Evolutionary conservation across 2,113 vertebrate species (phyloP).

Genomic region (Trogon melanurus): DNA sequence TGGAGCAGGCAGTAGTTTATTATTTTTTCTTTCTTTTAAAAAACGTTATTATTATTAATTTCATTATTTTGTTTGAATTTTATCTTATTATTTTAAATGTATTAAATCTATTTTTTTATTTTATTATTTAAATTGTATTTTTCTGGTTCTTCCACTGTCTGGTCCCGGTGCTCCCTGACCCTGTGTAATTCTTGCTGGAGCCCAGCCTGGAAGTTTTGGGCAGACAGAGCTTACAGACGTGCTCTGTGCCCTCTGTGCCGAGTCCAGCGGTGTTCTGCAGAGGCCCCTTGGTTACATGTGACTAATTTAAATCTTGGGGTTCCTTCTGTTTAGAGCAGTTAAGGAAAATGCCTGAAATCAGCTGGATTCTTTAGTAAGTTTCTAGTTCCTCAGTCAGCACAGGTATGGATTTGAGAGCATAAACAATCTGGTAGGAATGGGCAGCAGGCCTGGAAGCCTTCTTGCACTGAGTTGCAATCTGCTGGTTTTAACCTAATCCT

Average conservation of each 20-base stretch:
- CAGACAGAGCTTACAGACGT: accelerated
- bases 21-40: too few species aligned
- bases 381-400: background rate
- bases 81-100: background rate
- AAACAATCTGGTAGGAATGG: background rate
- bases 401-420: background rate
- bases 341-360: background rate
- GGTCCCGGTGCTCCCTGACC: background rate
- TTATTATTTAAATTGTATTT: background rate
- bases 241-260: background rate
- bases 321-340: background rate
- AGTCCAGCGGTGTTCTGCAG: background rate
- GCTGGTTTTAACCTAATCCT: background rate
- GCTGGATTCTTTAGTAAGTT: background rate
- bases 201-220: background rate
- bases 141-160: background rate
- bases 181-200: background rate
- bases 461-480: background rate
- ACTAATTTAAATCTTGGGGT: background rate
- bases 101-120: background rate
- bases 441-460: background rate
- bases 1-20: background rate
- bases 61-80: background rate
- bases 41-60: background rate
- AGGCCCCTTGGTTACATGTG: accelerated